phyloP scores from a whole-genome alignment of 2,888 invertebrate genomes.

The Carcina quercana region DNA sequence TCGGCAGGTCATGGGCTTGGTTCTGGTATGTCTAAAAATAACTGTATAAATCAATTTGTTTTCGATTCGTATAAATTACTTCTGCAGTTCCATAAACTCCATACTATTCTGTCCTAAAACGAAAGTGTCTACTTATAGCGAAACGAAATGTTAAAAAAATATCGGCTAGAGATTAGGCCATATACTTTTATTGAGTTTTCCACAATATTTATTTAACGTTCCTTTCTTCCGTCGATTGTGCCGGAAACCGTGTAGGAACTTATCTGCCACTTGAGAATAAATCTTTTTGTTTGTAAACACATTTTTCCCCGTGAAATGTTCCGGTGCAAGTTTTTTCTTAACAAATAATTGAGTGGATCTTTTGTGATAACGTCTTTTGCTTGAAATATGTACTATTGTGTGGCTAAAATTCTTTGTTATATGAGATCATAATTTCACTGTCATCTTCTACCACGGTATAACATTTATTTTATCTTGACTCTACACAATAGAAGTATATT shows the following conservation, averaged over 20 bases:
- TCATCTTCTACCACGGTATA: too few relatives aligned
- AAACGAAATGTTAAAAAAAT: constrained; percentile 69
- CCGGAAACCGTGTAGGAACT: constrained; percentile 43
- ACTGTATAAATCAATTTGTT: too few relatives aligned
- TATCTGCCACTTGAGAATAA: constrained; percentile 60
- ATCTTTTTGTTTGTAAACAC: constrained; percentile 72
- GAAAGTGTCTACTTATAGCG: constrained; percentile 62
- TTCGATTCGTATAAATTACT: too few relatives aligned
- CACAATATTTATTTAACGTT: constrained; percentile 69
- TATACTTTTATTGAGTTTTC: constrained; percentile 70
- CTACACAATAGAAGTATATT: too few relatives aligned
- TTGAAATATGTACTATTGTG: too few relatives aligned
- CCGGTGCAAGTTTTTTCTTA: constrained; percentile 31
- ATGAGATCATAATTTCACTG: too few relatives aligned
- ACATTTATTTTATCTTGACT: too few relatives aligned
- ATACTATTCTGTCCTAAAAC: constrained; percentile 31
- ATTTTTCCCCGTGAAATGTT: constrained; percentile 39
- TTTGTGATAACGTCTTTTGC: constrained; percentile 49
- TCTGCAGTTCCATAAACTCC: neutral
- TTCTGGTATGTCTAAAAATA: too few relatives aligned
- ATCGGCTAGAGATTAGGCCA: constrained; percentile 72
- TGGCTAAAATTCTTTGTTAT: too few relatives aligned
- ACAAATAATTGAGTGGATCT: constrained; percentile 44
- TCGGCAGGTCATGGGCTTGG: too few relatives aligned
- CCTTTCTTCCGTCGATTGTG: constrained; percentile 37